Evolutionary conservation across 2,888 invertebrate species (phyloP).

Genomic region (Drosophila leonis): DNA sequence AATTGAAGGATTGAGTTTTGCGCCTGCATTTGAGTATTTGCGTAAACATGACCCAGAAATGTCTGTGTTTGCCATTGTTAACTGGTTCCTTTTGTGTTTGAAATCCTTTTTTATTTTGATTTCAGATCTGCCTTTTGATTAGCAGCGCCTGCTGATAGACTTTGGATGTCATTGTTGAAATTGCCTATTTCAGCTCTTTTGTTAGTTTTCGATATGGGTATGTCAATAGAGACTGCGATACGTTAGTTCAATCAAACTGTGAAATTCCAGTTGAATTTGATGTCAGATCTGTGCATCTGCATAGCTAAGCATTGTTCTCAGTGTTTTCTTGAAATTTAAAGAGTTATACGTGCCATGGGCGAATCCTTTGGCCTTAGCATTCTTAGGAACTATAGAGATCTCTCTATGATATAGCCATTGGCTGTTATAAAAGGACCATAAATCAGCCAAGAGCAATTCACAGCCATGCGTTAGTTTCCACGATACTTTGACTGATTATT

Average conservation of each 20-base stretch:
- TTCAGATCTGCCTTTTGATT: conserved; percentile 50
- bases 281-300: conserved; percentile 55
- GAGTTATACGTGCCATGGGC: conserved; percentile 46
- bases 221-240: conserved; percentile 37
- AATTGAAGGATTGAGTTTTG: conserved; percentile 35
- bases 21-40: conserved; percentile 49
- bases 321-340: conserved; percentile 38
- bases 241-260: conserved; percentile 53
- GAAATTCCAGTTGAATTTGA: conserved; percentile 23
- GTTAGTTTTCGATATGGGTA: conserved; percentile 51
- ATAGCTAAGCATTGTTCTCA: conserved; percentile 30
- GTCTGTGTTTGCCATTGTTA: conserved; percentile 43
- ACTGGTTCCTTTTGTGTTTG: conserved; percentile 25
- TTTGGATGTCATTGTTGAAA: conserved; percentile 16
- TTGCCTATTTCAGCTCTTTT: conserved; percentile 20
- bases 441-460: conserved; percentile 60
- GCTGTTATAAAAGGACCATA: conserved; percentile 55
- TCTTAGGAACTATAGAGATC: conserved; percentile 34
- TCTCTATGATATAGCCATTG: conserved; percentile 37
- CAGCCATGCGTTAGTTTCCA: conserved; percentile 62
- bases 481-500: conserved; percentile 49
- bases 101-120: conserved; percentile 37
- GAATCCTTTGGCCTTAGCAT: conserved; percentile 52
- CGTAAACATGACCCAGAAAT: conserved; percentile 65
- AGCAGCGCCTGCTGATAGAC: conserved; percentile 31